Evolutionary conservation across 2,888 invertebrate genomes (phyloP), one percentile per base, ranked within the genome.

Genomic region (Chaitophorus viminalis): DNA sequence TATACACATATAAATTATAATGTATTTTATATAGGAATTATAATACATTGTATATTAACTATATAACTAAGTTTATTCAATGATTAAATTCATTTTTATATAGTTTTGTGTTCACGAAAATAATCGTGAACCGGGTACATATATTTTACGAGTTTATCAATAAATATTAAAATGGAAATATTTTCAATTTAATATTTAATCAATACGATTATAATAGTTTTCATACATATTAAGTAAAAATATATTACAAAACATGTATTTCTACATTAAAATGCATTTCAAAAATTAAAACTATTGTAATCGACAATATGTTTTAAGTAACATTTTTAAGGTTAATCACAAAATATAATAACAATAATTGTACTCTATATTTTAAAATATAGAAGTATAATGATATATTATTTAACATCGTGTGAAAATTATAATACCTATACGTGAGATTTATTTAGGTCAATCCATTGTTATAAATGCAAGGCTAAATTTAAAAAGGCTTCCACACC

Each of bases 401-500:
- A 78, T 2, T 39, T 52, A 18, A 72, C 75, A 68, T 68, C 3
- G 21, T 52, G 11, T 18, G 31, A 75, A 76, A 46, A 76, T 29
- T 46, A 65, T 14, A 68, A 76, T 65, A 6, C 33, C 29, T 75
- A 65, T 25, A 33, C 14, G 18, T 39, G 9, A 72, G 9, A 79
- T 72, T 74, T 79, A 87, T 74, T 81, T 46, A 74, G 87, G 87
- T 87, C 74, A 81, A 46, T 72, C 74, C 65, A 74, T 75, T 75
- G 74, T 87, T 81, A 81, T 81, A 46, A 74, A 74, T 31, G 1
- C 81, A 46, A 75, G 87, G 81, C 17, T 87, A 75, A 65, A 81
- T 65, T 87, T 60, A 60, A 70, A 87, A 87, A 75, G 87, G 87
- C 74, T 87, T 87, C 87, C 46, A 79, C 18, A 31, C 11, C 9